Evolutionary conservation across 2,797 vertebrate genomes (phyloP).

Genomic region (Mormyrops boulengeri): DNA sequence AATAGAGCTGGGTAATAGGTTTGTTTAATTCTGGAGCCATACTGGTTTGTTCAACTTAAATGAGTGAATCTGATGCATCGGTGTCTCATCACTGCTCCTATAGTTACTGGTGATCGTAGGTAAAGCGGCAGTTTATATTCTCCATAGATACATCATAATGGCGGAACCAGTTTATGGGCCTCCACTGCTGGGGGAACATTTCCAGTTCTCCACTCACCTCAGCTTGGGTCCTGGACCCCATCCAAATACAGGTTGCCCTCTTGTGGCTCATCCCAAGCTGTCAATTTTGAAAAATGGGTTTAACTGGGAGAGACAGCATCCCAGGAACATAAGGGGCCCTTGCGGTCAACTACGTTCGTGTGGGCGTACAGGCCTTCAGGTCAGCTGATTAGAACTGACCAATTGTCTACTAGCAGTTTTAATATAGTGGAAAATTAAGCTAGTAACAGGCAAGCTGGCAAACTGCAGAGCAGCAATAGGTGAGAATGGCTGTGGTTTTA

Average conservation of each 20-base stretch:
- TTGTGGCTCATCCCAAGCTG: background rate
- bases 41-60: background rate
- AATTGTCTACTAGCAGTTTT: background rate
- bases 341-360: background rate
- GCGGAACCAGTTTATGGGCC: background rate
- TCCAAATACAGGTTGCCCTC: background rate
- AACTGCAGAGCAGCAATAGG: background rate
- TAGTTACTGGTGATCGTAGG: background rate
- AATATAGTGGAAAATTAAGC: background rate
- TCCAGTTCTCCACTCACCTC: constrained; percentile 24
- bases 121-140: background rate
- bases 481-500: background rate
- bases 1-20: background rate
- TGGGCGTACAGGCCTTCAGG: background rate
- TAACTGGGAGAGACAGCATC: background rate
- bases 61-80: background rate
- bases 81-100: background rate
- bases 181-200: background rate
- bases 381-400: background rate
- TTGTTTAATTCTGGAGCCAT: background rate
- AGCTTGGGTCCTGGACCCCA: constrained; percentile 21
- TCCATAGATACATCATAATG: background rate
- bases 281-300: background rate
- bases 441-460: background rate
- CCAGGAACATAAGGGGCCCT: background rate